phyloP scores from a whole-genome alignment of 1,140 invertebrate genomes.

The Trinorchestia longiramus region DNA sequence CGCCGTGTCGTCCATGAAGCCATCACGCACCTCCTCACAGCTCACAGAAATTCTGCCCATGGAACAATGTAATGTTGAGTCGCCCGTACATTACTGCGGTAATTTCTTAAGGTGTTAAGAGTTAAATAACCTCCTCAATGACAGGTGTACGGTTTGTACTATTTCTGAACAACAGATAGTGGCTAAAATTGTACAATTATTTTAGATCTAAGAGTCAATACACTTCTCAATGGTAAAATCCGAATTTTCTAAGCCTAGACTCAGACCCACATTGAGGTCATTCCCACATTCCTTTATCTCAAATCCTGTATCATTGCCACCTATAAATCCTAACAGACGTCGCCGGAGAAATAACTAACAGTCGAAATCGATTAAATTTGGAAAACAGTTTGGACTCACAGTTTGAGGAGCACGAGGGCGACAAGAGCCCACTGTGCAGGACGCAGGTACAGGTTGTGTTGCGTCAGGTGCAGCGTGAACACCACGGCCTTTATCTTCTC shows the following conservation, averaged over 20 bases:
- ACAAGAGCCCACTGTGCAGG: constrained; percentile 32
- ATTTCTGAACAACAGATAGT: too few relatives aligned
- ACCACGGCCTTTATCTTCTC: background rate
- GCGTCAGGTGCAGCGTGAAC: constrained; percentile 1
- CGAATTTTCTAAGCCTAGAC: too few relatives aligned
- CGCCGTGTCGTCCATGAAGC: background rate
- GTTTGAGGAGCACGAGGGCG: constrained; percentile 1
- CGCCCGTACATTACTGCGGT: background rate
- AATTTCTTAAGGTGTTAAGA: background rate
- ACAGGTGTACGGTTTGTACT: background rate
- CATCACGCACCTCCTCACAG: background rate
- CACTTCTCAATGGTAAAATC: too few relatives aligned
- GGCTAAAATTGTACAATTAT: too few relatives aligned
- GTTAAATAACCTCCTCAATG: background rate
- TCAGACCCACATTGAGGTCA: too few relatives aligned
- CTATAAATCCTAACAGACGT: too few relatives aligned
- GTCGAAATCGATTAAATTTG: too few relatives aligned
- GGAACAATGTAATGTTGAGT: background rate
- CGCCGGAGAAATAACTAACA: too few relatives aligned
- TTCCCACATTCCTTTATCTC: too few relatives aligned
- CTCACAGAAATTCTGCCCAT: background rate
- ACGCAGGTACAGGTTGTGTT: constrained; percentile 27
- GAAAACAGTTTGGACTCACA: background rate
- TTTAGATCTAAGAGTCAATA: too few relatives aligned
- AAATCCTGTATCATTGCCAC: too few relatives aligned